Percentiles rank a stretch among this genome's conserved stretches.
These are phyloP conservation scores for Anisognathus igniventris DNA, from an alignment of 2,797 vertebrate genomes.

Conservation along the genomic window DNA sequence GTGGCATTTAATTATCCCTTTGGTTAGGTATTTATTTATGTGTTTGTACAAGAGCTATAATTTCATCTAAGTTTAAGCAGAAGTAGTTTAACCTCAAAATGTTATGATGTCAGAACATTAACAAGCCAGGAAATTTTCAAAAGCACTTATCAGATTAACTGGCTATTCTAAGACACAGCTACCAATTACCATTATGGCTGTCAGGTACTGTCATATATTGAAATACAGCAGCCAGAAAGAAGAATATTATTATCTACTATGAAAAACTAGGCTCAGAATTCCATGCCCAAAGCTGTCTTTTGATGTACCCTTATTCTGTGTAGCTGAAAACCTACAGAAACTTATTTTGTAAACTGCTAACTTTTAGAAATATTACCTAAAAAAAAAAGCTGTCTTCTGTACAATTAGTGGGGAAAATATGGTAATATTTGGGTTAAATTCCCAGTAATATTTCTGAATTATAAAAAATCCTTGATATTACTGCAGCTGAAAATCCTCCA, in stretches of 20 bases:
- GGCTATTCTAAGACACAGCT: neutral
- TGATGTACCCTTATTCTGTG: neutral
- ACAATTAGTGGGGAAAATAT: neutral
- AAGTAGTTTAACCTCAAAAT: neutral
- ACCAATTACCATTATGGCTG: neutral
- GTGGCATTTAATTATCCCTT: neutral
- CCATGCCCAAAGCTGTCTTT: neutral
- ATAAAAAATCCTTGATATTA: neutral
- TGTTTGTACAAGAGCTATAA: neutral
- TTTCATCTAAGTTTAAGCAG: neutral
- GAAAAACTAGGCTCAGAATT: neutral
- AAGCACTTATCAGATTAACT: neutral
- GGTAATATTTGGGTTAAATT: neutral
- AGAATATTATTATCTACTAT: neutral
- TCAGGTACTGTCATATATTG: neutral
- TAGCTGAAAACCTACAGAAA: neutral
- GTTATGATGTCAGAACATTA: neutral
- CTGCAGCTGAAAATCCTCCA: neutral
- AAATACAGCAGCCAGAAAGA: neutral
- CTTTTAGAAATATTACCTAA: neutral
- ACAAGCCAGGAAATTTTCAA: neutral
- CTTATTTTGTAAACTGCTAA: neutral
- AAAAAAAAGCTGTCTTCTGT: neutral
- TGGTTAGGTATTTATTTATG: neutral
- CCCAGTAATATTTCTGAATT: neutral